Evolutionary conservation across 2,797 vertebrate genomes (phyloP).

Genomic region (Melanotaenia parkinsoni): DNA sequence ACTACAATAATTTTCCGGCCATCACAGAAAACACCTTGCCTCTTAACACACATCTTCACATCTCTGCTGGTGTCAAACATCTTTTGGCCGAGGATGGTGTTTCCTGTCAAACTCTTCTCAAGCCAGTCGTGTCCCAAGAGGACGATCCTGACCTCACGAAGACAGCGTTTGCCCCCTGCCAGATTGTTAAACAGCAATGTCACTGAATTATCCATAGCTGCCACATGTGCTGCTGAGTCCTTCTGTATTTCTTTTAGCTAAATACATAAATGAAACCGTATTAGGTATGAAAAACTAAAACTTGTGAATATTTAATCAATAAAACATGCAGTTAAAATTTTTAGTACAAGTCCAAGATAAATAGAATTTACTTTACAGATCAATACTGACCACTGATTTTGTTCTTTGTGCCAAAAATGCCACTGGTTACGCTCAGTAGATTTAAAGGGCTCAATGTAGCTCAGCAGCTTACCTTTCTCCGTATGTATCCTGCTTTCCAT

Average conservation of each 20-base stretch:
- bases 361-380: neutral
- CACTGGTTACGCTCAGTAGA: neutral
- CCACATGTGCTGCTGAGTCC: neutral
- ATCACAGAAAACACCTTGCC: constrained; percentile 14
- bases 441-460: neutral
- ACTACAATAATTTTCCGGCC: constrained; percentile 37
- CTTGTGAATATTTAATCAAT: neutral
- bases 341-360: neutral
- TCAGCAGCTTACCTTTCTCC: constrained; percentile 30
- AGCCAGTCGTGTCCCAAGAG: constrained; percentile 58
- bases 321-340: neutral
- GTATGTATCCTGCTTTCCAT: constrained; percentile 8
- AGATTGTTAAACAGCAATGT: neutral
- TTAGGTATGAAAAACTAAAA: neutral
- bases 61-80: constrained; percentile 61
- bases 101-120: constrained; percentile 60
- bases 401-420: neutral
- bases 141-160: constrained; percentile 52
- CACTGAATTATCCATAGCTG: neutral
- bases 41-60: constrained; percentile 54
- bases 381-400: neutral
- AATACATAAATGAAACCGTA: neutral
- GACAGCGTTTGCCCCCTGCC: constrained; percentile 15
- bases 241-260: neutral
- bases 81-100: constrained; percentile 48